These are phyloP conservation scores for Phymastichus coffea DNA, from an alignment of 1,140 invertebrate genomes.

Conservation along the genomic window DNA sequence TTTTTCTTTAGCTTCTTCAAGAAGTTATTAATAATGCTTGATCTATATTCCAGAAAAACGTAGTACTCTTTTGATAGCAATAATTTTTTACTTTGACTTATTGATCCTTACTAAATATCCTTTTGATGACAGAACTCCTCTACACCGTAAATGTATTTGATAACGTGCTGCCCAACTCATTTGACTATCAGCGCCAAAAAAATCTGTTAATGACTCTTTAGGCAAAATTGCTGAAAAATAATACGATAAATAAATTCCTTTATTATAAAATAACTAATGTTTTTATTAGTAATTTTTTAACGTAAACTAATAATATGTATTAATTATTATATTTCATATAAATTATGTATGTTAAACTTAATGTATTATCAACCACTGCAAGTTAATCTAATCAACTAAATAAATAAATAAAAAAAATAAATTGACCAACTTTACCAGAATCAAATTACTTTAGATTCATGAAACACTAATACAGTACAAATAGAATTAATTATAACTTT, in stretches of 20 bases:
- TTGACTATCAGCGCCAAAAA: constrained; percentile 53
- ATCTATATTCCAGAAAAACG: too few species aligned
- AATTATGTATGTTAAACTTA: too few species aligned
- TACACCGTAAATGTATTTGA: constrained; percentile 84
- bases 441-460: too few species aligned
- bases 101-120: constrained; percentile 67
- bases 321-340: too few species aligned
- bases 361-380: too few species aligned
- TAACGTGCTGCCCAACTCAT: constrained; percentile 78
- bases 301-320: not conserved
- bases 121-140: constrained; percentile 85
- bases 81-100: too few species aligned
- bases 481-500: too few species aligned
- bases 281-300: constrained; percentile 2
- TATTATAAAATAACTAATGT: constrained; percentile 15
- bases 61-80: too few species aligned
- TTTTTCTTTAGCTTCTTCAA: too few species aligned
- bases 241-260: constrained; percentile 10
- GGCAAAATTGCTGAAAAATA: constrained; percentile 24
- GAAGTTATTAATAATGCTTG: too few species aligned
- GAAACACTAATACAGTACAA: too few species aligned
- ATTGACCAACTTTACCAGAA: too few species aligned
- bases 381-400: not conserved
- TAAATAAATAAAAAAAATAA: not conserved
- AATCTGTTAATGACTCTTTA: constrained; percentile 52